Evolutionary conservation across 1,140 invertebrate genomes (phyloP).

Genomic region (Zaprionus tsacasi): DNA sequence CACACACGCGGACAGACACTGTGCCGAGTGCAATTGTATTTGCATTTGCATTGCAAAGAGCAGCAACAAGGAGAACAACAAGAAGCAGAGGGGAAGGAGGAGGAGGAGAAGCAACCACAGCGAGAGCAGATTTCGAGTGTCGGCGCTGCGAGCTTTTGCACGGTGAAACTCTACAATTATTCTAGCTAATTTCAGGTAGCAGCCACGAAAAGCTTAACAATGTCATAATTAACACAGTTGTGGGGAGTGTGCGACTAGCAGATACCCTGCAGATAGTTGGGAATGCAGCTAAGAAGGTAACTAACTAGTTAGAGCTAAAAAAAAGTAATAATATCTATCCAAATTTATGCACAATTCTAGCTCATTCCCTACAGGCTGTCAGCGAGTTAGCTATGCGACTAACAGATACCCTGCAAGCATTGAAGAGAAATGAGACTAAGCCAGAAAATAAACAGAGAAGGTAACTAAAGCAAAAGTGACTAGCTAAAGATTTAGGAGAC

Average conservation of each 20-base stretch:
- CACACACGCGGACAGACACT: not conserved
- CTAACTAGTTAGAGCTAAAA: not conserved
- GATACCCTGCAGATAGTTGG: not conserved
- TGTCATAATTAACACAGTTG: not conserved
- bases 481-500: too few relatives aligned
- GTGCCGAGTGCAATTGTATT: slow-evolving; percentile 16
- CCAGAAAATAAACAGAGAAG: not conserved
- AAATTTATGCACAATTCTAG: not conserved
- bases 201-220: slow-evolving; percentile 19
- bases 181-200: slow-evolving; percentile 32
- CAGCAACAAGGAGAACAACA: not conserved
- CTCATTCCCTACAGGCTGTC: not conserved
- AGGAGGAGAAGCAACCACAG: not conserved
- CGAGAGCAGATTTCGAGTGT: not conserved
- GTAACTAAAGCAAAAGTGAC: too few relatives aligned
- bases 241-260: not conserved
- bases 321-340: too few relatives aligned
- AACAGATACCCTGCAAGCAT: not conserved
- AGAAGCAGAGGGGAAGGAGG: not conserved
- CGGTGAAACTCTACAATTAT: slow-evolving; percentile 29
- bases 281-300: not conserved
- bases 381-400: not conserved
- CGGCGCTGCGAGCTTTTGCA: slow-evolving; percentile 16
- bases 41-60: slow-evolving; percentile 3
- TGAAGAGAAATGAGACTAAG: not conserved